phyloP scores from a whole-genome alignment of 2,888 invertebrate species.

The Ectemnius continuus region DNA sequence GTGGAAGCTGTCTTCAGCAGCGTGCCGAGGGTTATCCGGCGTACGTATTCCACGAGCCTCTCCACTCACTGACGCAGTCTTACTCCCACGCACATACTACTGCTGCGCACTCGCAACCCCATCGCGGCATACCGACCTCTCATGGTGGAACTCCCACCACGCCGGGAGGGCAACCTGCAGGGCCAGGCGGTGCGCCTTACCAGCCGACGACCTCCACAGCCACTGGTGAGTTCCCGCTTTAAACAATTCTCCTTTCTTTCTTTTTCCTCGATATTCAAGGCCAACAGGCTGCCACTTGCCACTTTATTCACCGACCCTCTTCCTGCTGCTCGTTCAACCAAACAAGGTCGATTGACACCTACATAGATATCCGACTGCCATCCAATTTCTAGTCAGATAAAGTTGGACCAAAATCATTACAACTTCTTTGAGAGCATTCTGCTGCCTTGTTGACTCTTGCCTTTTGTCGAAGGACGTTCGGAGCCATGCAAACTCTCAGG shows the following conservation, averaged over 20 bases:
- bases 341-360: slow-evolving; percentile 27
- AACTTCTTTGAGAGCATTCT: background rate
- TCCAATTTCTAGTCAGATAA: background rate
- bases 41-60: slow-evolving; percentile 94
- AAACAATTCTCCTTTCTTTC: slow-evolving; percentile 45
- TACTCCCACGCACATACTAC: slow-evolving; percentile 87
- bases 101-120: slow-evolving; percentile 88
- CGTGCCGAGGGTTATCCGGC: slow-evolving; percentile 88
- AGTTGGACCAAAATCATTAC: too few relatives aligned
- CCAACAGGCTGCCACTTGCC: slow-evolving; percentile 13
- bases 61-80: slow-evolving; percentile 85
- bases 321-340: background rate
- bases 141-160: slow-evolving; percentile 82
- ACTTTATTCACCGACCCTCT: background rate
- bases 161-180: slow-evolving; percentile 81
- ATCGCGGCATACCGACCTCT: slow-evolving; percentile 75
- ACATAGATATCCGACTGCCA: too few relatives aligned
- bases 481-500: slow-evolving; percentile 55
- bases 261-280: slow-evolving; percentile 70
- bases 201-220: slow-evolving; percentile 81
- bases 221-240: slow-evolving; percentile 80
- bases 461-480: slow-evolving; percentile 20
- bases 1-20: slow-evolving; percentile 91
- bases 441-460: slow-evolving; percentile 13
- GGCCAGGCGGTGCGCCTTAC: slow-evolving; percentile 77